Evolutionary conservation across 2,797 vertebrate species (phyloP), one percentile per base, ranked within the genome.

Genomic region (Lutjanus campechanus): DNA sequence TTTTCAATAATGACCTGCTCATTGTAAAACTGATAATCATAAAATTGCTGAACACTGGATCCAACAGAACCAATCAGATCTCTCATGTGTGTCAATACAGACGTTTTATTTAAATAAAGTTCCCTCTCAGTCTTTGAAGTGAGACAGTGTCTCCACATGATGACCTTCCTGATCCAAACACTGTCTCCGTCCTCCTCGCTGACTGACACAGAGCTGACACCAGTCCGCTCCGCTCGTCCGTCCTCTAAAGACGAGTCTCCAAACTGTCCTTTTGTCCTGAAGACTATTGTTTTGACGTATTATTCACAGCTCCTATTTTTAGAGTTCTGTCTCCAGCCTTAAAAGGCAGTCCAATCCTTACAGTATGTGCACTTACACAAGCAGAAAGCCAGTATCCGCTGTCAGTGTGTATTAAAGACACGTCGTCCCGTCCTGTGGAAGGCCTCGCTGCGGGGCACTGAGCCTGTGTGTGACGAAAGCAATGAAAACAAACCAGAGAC

Each of bases 231-330:
- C 55, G 76, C 83, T 78, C 53, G 11, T 71, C 74, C 36, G 82
- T 75, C 77, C 81, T 82, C 78, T 20, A 6, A 17, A 73, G 77
- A 70, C 11, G 1, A 15, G 15, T 46, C 65, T 73, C 75, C 75
- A 56, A 81, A 75, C 67, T 13, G 77, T 80, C 81, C 79, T 64
- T 79, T 81, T 60, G 68, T 79, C 85, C 75, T 74, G 73, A 76
- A 89, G 77, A 82, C 58, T 10, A 67, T 84, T 72, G 68, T 85
- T 89, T 78, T 84, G 84, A 85, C 70, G 63, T 51, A 79, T 82
- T 83, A 83, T 85, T 89, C 88, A 86, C 84, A 69, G 76, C 59
- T 81, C 19, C 84, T 88, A 87, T 89, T 85, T 86, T 88, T 85
- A 88, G 87, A 59, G 60, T 43, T 56, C 58, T 79, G 82, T 86